Evolutionary conservation across 2,888 invertebrate species (phyloP).

Genomic region (Acleris holmiana): DNA sequence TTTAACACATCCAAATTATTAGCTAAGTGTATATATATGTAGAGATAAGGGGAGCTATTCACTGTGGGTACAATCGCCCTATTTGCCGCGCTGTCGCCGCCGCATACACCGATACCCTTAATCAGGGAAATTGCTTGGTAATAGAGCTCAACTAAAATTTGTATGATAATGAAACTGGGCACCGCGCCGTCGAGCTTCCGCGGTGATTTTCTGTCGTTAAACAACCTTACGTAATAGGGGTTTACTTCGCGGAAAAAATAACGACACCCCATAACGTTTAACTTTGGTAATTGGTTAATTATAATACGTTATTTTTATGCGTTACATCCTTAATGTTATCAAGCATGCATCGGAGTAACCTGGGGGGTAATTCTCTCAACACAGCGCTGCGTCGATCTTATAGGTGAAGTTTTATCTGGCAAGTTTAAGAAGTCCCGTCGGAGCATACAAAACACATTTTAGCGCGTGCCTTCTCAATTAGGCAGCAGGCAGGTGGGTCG

Average conservation of each 20-base stretch:
- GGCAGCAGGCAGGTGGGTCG: no score
- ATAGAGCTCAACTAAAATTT: slow-evolving; percentile 68
- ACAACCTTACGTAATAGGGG: slow-evolving; percentile 32
- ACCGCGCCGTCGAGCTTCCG: slow-evolving; percentile 50
- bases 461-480: no score
- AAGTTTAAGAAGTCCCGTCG: no score
- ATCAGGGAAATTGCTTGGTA: slow-evolving; percentile 74
- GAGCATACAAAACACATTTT: no score
- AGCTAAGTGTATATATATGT: slow-evolving; percentile 18
- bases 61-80: slow-evolving; percentile 66
- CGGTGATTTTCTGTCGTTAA: slow-evolving; percentile 50
- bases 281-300: slow-evolving; percentile 32
- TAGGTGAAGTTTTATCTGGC: no score
- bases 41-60: slow-evolving; percentile 61
- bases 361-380: no score
- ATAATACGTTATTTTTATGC: slow-evolving; percentile 31
- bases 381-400: no score
- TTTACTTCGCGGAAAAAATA: slow-evolving; percentile 31
- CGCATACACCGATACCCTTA: slow-evolving; percentile 64
- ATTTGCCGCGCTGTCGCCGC: slow-evolving; percentile 74
- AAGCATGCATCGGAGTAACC: slow-evolving; percentile 13
- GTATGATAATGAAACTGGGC: slow-evolving; percentile 65
- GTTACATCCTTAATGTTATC: slow-evolving; percentile 20
- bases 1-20: slow-evolving; percentile 54
- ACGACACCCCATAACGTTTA: slow-evolving; percentile 28